Base-by-base conservation (phyloP, 2,113 vertebrate species). In the Xiphophorus hellerii region DNA sequence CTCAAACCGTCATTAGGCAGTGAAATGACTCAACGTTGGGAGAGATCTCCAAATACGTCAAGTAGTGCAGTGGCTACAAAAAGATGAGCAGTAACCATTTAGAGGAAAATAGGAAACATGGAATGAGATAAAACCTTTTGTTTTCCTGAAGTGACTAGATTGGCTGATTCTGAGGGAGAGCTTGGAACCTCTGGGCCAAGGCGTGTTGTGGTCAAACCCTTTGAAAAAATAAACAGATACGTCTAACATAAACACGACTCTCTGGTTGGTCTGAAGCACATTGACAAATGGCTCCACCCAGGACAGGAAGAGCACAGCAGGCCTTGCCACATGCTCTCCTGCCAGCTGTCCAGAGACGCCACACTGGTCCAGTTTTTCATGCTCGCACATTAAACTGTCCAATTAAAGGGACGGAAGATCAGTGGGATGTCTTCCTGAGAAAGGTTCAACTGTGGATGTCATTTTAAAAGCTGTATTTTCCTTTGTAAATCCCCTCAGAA, bases 1-100 rank as follows among this genome's bases (percentile, higher is more conserved):
- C 81, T 87, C 83, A 81, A 78, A 87, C 85, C 67, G 62, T 89
- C 87, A 93, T 91, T 91, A 90, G 86, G 76, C 82, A 80, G 82
- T 13, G 5, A 90, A 92, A 85, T 89, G 72, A 87, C 74, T 91
- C 90, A 81, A 89, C 42, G 33, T 64, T 27, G 73, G 74, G 73
- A 74, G 29, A 66, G 61, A 39, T 67, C 67, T 78, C 27, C 62
- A 77, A 65, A 84, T 48, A 42, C 63, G 12, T 54, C 73, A 51
- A 33, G 25, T 62, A 15, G 39, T 51, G 61, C 76, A 42, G 30
- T 33, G 66, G 65, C 58, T 69, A 15, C 58, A 70, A 60, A 73
- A 69, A 22, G 60, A 76, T 63, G 37, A 60, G 65, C 35, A 76
- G 27, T 48, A 72, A 1, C 65, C 62, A 37, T 81, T 77, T 5